Evolutionary conservation across 1,140 invertebrate genomes (phyloP).

Genomic region (Linepithema humile): DNA sequence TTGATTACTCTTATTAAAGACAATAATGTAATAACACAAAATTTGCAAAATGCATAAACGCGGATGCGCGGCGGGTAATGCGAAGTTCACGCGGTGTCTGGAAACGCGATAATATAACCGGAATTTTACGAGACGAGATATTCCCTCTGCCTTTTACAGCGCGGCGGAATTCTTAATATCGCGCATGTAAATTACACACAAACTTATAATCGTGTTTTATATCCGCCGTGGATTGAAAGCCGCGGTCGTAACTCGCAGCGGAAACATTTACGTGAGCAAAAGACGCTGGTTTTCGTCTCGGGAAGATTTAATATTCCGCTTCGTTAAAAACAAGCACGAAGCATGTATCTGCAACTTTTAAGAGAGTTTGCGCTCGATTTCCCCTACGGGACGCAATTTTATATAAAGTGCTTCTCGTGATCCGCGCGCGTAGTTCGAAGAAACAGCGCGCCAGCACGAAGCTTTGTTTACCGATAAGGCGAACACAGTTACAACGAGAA

Average conservation of each 20-base stretch:
- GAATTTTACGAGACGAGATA: conserved; percentile 18
- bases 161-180: conserved; percentile 24
- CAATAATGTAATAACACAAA: background rate
- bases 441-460: conserved; percentile 12
- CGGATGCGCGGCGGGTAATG: background rate
- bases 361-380: background rate
- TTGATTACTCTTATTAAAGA: background rate
- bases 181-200: conserved; percentile 35
- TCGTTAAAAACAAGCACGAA: conserved; percentile 31
- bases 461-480: conserved; percentile 15
- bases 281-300: conserved; percentile 7
- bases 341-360: conserved; percentile 29
- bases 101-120: background rate
- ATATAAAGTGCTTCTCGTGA: background rate
- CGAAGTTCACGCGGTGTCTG: background rate
- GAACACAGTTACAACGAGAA: conserved; percentile 18
- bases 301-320: conserved; percentile 40
- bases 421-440: background rate
- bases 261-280: background rate
- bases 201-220: conserved; percentile 41
- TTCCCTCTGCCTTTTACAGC: background rate
- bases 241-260: conserved; percentile 25
- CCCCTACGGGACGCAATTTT: conserved; percentile 17
- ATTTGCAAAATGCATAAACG: background rate
- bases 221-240: conserved; percentile 31